Evolutionary conservation across 2,113 vertebrate genomes (phyloP), one percentile per base, ranked within the genome.

Genomic region (Ceyx margarethae): DNA sequence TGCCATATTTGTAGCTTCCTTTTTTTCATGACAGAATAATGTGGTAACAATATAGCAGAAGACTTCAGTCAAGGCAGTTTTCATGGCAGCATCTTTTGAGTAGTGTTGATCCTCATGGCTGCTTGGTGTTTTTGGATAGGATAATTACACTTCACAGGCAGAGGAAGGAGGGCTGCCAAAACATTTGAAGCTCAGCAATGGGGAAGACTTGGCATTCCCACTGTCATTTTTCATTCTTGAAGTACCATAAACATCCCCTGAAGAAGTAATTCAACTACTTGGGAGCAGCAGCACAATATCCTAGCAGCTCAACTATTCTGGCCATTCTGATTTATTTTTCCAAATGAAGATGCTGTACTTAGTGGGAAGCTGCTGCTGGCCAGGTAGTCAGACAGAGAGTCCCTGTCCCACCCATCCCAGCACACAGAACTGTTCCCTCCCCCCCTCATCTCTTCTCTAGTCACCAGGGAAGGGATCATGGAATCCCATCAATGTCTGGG

Each of bases 161-260:
- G 77, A 35, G 48, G 64, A 67, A 81, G 40, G 35, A 88, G 26
- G 13, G 17, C 61, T 93, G 93, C 84, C 83, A 90, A 81, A 78
- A 56, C n/a, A 35, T 54, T 86, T 75, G 23, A 81, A 89, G 53
- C 48, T 93, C 89, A 89, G 77, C 81, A 86, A 45, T 57, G 26
- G 60, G 81, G 53, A 93, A 68, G 53, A 53, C 53, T 90, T 95
- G 90, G 73, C 83, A 84, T 91, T 90, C 57, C 29, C 90, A 53
- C 53, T 61, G 61, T 48, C 11, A 10, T 68, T 83, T 89, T 88
- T 68, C 83, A 75, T 78, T 81, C 69, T n/a, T 4, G 0, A 78
- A 81, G 57, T 35, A 48, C 53, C 15, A 10, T 51, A 93, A 87
- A 85, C 45, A n/a, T 60, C 57, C 61, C 69, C 53, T 75, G 61